These are phyloP conservation scores for Oryzaephilus surinamensis DNA, from an alignment of 1,140 invertebrate species.

Conservation along the genomic window DNA sequence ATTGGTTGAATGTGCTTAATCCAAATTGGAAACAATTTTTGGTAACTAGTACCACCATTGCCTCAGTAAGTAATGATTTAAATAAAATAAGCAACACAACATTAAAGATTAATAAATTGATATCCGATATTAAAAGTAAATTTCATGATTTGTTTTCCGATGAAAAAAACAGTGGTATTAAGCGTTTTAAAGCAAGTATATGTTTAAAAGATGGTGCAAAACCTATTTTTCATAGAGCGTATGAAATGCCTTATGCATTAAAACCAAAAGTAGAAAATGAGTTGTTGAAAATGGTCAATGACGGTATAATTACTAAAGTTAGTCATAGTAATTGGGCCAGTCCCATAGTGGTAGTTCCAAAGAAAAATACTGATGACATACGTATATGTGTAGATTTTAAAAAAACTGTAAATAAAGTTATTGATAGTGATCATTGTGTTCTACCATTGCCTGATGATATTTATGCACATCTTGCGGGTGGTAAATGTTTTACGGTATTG, in stretches of 20 bases:
- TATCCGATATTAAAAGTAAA: too few relatives aligned
- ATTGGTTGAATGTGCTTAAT: too few relatives aligned
- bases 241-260: conserved; percentile 20
- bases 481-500: conserved; percentile 29
- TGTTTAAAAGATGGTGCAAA: conserved; percentile 2
- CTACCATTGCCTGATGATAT: conserved; percentile 29
- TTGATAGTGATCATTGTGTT: conserved; percentile 29
- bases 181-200: not conserved
- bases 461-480: conserved; percentile 26
- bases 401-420: conserved; percentile 30
- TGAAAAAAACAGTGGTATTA: too few relatives aligned
- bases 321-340: conserved; percentile 22
- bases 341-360: conserved; percentile 38
- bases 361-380: conserved; percentile 32
- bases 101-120: too few relatives aligned
- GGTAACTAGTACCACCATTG: too few relatives aligned
- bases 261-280: conserved; percentile 22
- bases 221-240: conserved; percentile 4
- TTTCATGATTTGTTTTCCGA: too few relatives aligned
- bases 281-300: conserved; percentile 1
- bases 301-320: too few relatives aligned
- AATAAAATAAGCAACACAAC: too few relatives aligned
- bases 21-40: too few relatives aligned
- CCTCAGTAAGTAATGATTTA: too few relatives aligned
- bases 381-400: conserved; percentile 41